A percentile compares a stretch with the other conserved stretches of the same genome.
Evolutionary conservation across 2,113 vertebrate species (phyloP).

Genomic region (Nyctibius bracteatus): DNA sequence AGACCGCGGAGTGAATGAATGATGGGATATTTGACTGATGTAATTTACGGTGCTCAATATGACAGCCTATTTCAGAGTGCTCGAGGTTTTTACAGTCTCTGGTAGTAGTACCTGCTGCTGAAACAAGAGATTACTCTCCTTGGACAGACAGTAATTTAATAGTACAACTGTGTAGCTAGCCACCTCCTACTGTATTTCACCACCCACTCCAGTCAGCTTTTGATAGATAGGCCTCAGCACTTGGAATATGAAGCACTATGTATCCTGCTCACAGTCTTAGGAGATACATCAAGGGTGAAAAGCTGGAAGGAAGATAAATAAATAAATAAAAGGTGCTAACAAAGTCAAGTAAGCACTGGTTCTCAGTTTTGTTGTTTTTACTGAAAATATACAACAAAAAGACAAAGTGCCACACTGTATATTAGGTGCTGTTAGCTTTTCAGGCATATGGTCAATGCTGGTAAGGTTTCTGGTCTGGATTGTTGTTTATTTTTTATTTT

Average conservation of each 20-base stretch:
- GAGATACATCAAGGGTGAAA: slow-evolving; percentile 35
- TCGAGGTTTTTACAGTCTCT: slow-evolving; percentile 69
- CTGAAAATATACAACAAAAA: background rate
- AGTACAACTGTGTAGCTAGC: slow-evolving; percentile 60
- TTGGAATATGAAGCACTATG: slow-evolving; percentile 5
- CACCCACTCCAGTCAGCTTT: slow-evolving; percentile 42
- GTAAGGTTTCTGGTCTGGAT: background rate
- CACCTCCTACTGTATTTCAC: slow-evolving; percentile 58
- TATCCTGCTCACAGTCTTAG: slow-evolving; percentile 24
- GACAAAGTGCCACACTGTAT: background rate
- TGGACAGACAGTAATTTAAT: slow-evolving; percentile 73
- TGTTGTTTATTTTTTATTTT: background rate
- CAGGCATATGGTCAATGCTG: background rate
- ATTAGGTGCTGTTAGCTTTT: background rate
- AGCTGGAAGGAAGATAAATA: slow-evolving; percentile 19
- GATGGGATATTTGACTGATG: slow-evolving; percentile 63
- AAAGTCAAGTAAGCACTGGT: background rate
- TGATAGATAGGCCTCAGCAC: slow-evolving; percentile 46
- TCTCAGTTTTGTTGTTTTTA: background rate
- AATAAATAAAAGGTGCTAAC: background rate
- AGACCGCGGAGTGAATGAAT: slow-evolving; percentile 33
- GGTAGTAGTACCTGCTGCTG: slow-evolving; percentile 68
- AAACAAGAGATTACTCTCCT: slow-evolving; percentile 74
- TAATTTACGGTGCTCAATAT: slow-evolving; percentile 70
- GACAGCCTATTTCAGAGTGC: slow-evolving; percentile 66